Evolutionary conservation across 2,888 invertebrate species (phyloP).

Genomic region (Caenorhabditis sp.): DNA sequence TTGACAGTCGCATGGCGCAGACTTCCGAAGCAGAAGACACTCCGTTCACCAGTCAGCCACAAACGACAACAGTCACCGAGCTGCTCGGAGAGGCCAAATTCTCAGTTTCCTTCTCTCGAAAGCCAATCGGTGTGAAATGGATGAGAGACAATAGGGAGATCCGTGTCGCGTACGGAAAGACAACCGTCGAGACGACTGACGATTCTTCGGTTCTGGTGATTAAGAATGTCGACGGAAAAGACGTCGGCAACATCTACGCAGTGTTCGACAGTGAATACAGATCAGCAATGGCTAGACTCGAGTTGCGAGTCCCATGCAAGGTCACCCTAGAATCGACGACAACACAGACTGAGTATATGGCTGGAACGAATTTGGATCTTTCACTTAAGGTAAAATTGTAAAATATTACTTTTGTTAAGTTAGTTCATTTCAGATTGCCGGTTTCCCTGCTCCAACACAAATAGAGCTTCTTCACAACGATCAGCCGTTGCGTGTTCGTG

Average conservation of each 20-base stretch:
- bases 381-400: too few relatives aligned
- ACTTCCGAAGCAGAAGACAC: slow-evolving; percentile 37
- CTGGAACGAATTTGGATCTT: slow-evolving; percentile 70
- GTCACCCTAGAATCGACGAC: slow-evolving; percentile 33
- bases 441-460: slow-evolving; percentile 67
- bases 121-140: slow-evolving; percentile 56
- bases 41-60: slow-evolving; percentile 38
- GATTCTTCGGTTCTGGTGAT: slow-evolving; percentile 57
- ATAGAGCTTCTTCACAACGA: slow-evolving; percentile 80
- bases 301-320: slow-evolving; percentile 55
- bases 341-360: slow-evolving; percentile 16
- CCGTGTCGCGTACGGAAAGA: slow-evolving; percentile 50
- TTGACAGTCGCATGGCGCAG: slow-evolving; percentile 49
- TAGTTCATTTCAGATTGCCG: too few relatives aligned
- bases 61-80: slow-evolving; percentile 5
- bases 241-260: slow-evolving; percentile 68
- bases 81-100: slow-evolving; percentile 24
- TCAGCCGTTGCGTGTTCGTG: slow-evolving; percentile 38
- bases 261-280: slow-evolving; percentile 52
- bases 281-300: slow-evolving; percentile 47
- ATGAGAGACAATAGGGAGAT: slow-evolving; percentile 48
- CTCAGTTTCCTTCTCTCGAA: slow-evolving; percentile 36
- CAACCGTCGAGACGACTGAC: slow-evolving; percentile 49
- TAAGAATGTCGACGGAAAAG: slow-evolving; percentile 70
- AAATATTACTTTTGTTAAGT: too few relatives aligned